phyloP scores from a whole-genome alignment of 2,888 invertebrate species.

The Hypselothyrea guttata region DNA sequence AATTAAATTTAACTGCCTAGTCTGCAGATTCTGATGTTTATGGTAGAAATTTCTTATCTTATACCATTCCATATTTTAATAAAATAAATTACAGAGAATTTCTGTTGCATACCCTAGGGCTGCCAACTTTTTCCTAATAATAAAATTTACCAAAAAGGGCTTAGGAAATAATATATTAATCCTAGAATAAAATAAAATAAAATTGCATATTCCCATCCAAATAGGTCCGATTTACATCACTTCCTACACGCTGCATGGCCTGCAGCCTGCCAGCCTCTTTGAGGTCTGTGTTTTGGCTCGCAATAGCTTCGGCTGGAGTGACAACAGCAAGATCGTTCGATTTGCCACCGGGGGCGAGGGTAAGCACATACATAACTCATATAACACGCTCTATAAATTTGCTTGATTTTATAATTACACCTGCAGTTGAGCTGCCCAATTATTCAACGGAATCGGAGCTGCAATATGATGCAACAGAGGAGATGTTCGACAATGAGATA shows the following conservation, averaged over 20 bases:
- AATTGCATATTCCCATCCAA: too few relatives aligned
- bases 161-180: too few relatives aligned
- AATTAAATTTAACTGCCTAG: too few relatives aligned
- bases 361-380: constrained; percentile 73
- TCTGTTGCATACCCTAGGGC: too few relatives aligned
- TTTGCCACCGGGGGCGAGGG: constrained; percentile 90
- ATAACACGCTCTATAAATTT: not conserved
- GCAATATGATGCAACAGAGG: constrained; percentile 67
- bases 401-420: not conserved
- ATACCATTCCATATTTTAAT: too few relatives aligned
- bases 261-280: constrained; percentile 88
- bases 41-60: too few relatives aligned
- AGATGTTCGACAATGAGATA: constrained; percentile 70
- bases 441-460: constrained; percentile 81
- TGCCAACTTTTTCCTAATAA: too few relatives aligned
- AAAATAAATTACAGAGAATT: too few relatives aligned
- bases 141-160: too few relatives aligned
- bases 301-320: constrained; percentile 93
- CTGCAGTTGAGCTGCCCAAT: constrained; percentile 80
- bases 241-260: constrained; percentile 88
- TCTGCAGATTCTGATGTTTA: too few relatives aligned
- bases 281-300: constrained; percentile 91
- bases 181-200: too few relatives aligned
- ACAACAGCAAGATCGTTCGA: constrained; percentile 88
- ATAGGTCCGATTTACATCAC: constrained; percentile 89